Evolutionary conservation across 2,888 invertebrate genomes (phyloP).

Genomic region (Meghimatium bilineatum): DNA sequence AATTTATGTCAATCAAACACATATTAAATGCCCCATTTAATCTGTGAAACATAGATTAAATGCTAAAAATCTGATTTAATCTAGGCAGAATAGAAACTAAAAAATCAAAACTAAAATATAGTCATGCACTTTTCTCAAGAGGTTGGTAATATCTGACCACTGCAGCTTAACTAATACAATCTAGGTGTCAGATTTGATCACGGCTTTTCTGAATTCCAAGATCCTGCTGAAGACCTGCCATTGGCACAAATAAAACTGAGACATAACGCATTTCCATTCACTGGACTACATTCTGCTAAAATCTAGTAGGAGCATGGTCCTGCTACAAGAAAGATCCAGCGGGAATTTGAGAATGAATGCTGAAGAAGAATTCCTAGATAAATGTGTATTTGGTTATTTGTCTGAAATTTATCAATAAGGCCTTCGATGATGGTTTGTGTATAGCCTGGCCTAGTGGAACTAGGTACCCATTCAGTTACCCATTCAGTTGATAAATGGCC

Average conservation of each 20-base stretch:
- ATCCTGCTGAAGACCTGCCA: too few relatives aligned
- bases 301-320: too few relatives aligned
- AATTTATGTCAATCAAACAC: too few relatives aligned
- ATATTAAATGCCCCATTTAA: neutral
- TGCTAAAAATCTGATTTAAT: neutral
- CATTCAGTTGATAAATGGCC: too few relatives aligned
- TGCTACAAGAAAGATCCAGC: too few relatives aligned
- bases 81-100: slow-evolving; percentile 20
- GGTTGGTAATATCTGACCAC: slow-evolving; percentile 15
- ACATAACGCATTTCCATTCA: too few relatives aligned
- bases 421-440: neutral
- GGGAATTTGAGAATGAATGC: too few relatives aligned
- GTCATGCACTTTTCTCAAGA: slow-evolving; percentile 13
- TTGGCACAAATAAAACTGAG: too few relatives aligned
- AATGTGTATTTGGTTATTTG: slow-evolving; percentile 1
- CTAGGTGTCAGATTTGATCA: slow-evolving; percentile 8
- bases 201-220: slow-evolving; percentile 26
- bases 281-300: too few relatives aligned
- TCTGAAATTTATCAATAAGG: neutral
- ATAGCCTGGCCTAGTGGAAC: slow-evolving; percentile 3
- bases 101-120: slow-evolving; percentile 12
- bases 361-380: too few relatives aligned
- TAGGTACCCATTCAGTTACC: too few relatives aligned
- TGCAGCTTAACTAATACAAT: slow-evolving; percentile 9
- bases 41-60: slow-evolving; percentile 5